phyloP scores from a whole-genome alignment of 2,888 invertebrate genomes.

The Mythimna vitellina region DNA sequence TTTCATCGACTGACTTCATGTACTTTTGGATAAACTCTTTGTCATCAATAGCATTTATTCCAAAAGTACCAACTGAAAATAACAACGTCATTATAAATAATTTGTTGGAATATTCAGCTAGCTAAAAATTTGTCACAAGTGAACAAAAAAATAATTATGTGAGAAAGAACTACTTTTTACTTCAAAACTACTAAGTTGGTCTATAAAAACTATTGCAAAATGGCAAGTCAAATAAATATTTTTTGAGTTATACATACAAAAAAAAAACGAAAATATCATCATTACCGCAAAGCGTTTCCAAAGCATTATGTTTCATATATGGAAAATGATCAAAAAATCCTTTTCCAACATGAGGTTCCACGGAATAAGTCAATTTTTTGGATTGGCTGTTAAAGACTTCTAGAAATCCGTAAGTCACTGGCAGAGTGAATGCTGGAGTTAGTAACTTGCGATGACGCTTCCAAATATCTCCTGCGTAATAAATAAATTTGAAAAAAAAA shows the following conservation, averaged over 20 bases:
- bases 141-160: neutral
- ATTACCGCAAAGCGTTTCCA: slow-evolving; percentile 38
- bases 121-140: neutral
- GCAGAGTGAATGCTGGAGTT: slow-evolving; percentile 28
- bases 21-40: slow-evolving; percentile 7
- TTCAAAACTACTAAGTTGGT: too few species aligned
- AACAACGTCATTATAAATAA: neutral
- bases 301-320: slow-evolving; percentile 11
- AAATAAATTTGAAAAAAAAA: too few species aligned
- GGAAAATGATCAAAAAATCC: slow-evolving; percentile 14
- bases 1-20: slow-evolving; percentile 13
- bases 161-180: too few species aligned
- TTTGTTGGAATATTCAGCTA: neutral
- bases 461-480: slow-evolving; percentile 30
- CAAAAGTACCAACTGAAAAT: slow-evolving; percentile 28
- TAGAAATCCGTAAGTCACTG: slow-evolving; percentile 27
- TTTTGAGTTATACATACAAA: neutral
- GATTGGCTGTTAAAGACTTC: slow-evolving; percentile 31
- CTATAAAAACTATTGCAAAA: too few species aligned
- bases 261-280: neutral
- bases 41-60: slow-evolving; percentile 18
- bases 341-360: slow-evolving; percentile 19
- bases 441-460: slow-evolving; percentile 37
- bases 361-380: slow-evolving; percentile 7
- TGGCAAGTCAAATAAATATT: neutral